Percentiles rank a stretch among this genome's conserved stretches.
Evolutionary conservation across 30 jellyfish, hydroid and myxozoan species (phyloP).

Genomic region (Clytia hemisphaerica): DNA sequence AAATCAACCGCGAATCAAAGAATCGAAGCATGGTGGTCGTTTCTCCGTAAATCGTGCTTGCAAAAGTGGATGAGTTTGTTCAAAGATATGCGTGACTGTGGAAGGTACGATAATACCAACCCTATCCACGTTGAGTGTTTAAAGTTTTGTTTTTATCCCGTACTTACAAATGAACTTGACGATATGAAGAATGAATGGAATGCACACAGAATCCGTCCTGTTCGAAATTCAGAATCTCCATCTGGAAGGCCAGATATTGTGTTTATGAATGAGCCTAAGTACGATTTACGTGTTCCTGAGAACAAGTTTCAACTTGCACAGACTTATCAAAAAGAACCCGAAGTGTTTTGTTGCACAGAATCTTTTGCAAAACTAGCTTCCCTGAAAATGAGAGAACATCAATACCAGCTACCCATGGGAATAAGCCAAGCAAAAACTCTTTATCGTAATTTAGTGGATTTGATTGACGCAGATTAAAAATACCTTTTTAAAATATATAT

Average conservation of each 20-base stretch:
- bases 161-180: slow-evolving; percentile 22
- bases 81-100: slow-evolving; percentile 28
- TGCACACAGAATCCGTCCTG: slow-evolving; percentile 17
- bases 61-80: slow-evolving; percentile 43
- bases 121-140: slow-evolving; percentile 24
- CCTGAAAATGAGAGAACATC: no score
- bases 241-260: slow-evolving; percentile 35
- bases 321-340: no score
- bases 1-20: slow-evolving; percentile 33
- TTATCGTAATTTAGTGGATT: no score
- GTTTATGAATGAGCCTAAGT: neutral
- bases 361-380: no score
- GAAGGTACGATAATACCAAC: slow-evolving; percentile 12
- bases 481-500: no score
- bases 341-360: no score
- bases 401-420: no score
- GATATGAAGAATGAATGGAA: slow-evolving; percentile 14
- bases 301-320: no score
- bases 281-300: no score
- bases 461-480: no score
- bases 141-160: slow-evolving; percentile 23
- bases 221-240: slow-evolving; percentile 24
- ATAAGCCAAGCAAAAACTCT: no score
- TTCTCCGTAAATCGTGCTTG: slow-evolving; percentile 28
- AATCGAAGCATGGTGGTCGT: slow-evolving; percentile 49